Percentiles rank a stretch among this genome's conserved stretches.
Evolutionary conservation across 2,113 vertebrate species (phyloP).

Genomic region (Marcusenius ussheri): DNA sequence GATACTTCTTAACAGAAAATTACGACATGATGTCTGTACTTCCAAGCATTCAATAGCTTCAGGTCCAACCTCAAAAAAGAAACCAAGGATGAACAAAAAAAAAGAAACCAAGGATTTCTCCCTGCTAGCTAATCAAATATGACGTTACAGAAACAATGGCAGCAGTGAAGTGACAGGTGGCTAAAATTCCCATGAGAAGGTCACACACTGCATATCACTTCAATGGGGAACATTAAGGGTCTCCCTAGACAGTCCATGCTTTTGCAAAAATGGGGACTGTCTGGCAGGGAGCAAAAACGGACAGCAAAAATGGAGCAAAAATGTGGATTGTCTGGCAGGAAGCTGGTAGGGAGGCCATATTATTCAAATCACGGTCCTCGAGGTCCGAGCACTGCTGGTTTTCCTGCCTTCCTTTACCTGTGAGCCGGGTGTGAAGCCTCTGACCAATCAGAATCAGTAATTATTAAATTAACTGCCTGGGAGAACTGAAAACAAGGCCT

Average conservation of each 20-base stretch:
- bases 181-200: neutral
- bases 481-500: too few relatives aligned
- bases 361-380: too few relatives aligned
- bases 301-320: too few relatives aligned
- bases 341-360: too few relatives aligned
- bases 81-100: neutral
- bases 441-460: too few relatives aligned
- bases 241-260: neutral
- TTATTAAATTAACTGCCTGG: too few relatives aligned
- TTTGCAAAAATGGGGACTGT: neutral
- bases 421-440: too few relatives aligned
- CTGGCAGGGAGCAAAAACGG: neutral
- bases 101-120: neutral
- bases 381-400: too few relatives aligned
- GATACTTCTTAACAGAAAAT: neutral
- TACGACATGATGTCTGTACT: neutral
- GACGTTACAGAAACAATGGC: neutral
- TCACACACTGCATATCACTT: neutral
- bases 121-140: neutral
- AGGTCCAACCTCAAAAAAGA: neutral
- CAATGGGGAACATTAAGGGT: neutral
- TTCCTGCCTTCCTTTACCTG: too few relatives aligned
- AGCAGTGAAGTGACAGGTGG: neutral
- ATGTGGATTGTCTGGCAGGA: too few relatives aligned
- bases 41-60: neutral